Percentiles rank a stretch among this genome's conserved stretches.
Conservation (phyloP, 2,888 invertebrate genomes). For the Aphidoletes aphidimyza region DNA sequence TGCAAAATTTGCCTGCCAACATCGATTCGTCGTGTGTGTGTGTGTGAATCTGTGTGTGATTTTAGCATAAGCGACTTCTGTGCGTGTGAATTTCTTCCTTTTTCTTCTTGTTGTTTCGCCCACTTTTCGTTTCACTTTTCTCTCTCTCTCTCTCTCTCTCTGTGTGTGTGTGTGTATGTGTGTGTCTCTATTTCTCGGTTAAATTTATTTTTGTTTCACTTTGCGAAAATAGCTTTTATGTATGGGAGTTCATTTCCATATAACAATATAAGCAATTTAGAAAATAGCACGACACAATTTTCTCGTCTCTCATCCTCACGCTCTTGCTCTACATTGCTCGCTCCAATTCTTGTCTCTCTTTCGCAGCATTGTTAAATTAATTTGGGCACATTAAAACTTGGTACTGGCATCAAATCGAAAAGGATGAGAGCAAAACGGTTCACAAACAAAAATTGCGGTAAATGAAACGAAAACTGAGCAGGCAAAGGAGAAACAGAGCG, state of each 20-base stretch:
- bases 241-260: slow-evolving; percentile 20
- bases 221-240: neutral
- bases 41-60: no score
- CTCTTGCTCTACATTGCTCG: neutral
- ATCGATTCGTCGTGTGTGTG: neutral
- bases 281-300: neutral
- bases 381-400: slow-evolving; percentile 48
- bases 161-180: no score
- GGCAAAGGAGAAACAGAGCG: slow-evolving; percentile 1
- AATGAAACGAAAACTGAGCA: neutral
- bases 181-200: no score
- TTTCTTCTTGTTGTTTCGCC: no score
- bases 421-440: neutral
- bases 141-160: no score
- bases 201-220: neutral
- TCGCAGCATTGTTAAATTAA: slow-evolving; percentile 30
- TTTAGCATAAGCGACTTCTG: no score
- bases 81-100: no score
- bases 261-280: slow-evolving; percentile 8
- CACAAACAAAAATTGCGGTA: neutral
- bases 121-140: no score
- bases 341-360: neutral
- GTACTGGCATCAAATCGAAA: slow-evolving; percentile 14
- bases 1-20: neutral
- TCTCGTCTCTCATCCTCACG: neutral